Evolutionary conservation across 2,113 vertebrate genomes (phyloP).

Genomic region (Tamias sibiricus): DNA sequence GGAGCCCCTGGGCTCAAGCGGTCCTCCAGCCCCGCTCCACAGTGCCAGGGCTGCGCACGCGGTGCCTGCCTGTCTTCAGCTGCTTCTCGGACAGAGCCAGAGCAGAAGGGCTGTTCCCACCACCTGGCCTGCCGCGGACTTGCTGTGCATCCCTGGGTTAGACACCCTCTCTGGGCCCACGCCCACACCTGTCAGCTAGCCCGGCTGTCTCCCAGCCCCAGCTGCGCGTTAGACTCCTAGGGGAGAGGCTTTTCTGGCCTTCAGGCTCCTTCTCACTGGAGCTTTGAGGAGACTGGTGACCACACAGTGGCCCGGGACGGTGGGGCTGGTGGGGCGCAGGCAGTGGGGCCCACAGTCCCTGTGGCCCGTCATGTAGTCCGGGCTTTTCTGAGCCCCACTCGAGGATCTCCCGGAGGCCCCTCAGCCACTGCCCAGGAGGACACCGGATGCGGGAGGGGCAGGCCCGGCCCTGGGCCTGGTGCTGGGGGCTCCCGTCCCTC

Average conservation of each 20-base stretch:
- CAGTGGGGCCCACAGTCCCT: not conserved
- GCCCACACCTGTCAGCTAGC: not conserved
- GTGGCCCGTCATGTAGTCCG: no score
- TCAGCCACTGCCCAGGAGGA: not conserved
- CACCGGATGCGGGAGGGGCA: rapidly evolving
- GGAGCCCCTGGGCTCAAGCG: not conserved
- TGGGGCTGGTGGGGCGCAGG: no score
- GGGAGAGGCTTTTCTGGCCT: not conserved
- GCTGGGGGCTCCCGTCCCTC: no score
- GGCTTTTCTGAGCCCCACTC: not conserved
- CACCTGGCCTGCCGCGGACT: not conserved
- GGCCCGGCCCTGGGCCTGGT: no score
- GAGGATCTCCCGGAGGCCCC: not conserved
- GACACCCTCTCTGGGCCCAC: not conserved
- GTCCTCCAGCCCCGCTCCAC: not conserved
- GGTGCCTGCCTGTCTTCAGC: not conserved
- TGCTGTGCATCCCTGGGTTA: not conserved
- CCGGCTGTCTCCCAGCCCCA: no score
- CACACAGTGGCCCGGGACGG: not conserved
- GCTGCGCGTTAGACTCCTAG: rapidly evolving
- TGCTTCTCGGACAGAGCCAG: not conserved
- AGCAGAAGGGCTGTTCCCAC: not conserved
- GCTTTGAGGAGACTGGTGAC: no score
- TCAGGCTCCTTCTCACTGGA: not conserved
- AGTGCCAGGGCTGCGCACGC: not conserved